Percentiles rank a stretch among this genome's conserved stretches.
Evolutionary conservation across 2,797 vertebrate species (phyloP).

Genomic region (Urocyon cinereoargenteus): DNA sequence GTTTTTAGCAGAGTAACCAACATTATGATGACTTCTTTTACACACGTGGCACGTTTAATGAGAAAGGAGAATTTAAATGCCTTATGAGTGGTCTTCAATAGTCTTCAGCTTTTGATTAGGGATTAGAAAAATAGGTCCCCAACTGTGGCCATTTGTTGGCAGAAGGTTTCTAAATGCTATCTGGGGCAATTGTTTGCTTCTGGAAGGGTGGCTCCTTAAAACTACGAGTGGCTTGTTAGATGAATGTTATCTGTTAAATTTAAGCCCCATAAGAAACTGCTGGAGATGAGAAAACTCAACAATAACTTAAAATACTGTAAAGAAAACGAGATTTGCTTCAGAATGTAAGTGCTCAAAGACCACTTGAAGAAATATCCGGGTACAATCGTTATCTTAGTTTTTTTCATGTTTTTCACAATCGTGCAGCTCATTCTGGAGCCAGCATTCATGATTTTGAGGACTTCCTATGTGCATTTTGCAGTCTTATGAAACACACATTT

Average conservation of each 20-base stretch:
- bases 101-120: slow-evolving; percentile 39
- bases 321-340: slow-evolving; percentile 32
- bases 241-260: background rate
- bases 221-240: background rate
- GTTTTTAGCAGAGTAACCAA: slow-evolving; percentile 3
- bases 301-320: background rate
- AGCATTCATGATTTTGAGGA: slow-evolving; percentile 58
- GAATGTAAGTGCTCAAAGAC: background rate
- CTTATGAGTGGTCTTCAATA: background rate
- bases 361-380: background rate
- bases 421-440: background rate
- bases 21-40: background rate
- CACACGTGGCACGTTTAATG: background rate
- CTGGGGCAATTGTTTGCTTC: background rate
- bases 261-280: background rate
- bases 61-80: slow-evolving; percentile 51
- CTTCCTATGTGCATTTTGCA: slow-evolving; percentile 22
- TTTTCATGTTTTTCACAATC: background rate
- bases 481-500: slow-evolving; percentile 40
- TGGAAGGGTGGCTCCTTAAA: background rate
- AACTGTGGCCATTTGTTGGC: background rate
- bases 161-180: background rate
- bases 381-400: background rate
- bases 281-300: slow-evolving; percentile 10
- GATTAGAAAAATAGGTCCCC: background rate